These are phyloP conservation scores for Coilia nasus DNA, from an alignment of 2,797 vertebrate species.

Conservation along the genomic window DNA sequence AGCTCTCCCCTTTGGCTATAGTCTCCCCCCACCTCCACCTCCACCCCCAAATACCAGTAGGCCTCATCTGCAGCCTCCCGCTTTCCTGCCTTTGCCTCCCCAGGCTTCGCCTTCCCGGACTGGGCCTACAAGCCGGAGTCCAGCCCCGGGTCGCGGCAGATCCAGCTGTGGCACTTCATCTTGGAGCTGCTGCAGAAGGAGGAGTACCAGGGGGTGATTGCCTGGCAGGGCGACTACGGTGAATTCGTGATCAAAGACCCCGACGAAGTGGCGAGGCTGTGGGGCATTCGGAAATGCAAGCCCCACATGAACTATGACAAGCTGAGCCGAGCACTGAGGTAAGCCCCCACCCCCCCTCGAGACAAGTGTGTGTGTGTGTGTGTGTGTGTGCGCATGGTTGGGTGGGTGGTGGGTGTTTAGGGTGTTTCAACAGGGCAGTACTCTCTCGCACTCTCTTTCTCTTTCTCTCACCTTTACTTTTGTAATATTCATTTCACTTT, in stretches of 20 bases:
- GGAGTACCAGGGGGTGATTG: conserved; percentile 89
- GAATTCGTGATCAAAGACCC: conserved; percentile 96
- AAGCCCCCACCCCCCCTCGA: conserved; percentile 5
- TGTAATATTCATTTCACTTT: no score
- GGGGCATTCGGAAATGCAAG: conserved; percentile 93
- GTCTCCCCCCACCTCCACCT: conserved; percentile 22
- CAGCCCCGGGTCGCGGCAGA: conserved; percentile 90
- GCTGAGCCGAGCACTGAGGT: conserved; percentile 89
- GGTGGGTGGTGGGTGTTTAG: not conserved
- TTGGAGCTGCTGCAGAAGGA: conserved; percentile 92
- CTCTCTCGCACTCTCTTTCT: no score
- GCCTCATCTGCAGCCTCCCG: conserved; percentile 61
- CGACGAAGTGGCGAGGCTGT: conserved; percentile 90
- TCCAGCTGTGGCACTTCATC: conserved; percentile 96
- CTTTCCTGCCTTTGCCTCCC: conserved; percentile 53
- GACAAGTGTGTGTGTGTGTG: not conserved
- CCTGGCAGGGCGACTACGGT: conserved; percentile 94
- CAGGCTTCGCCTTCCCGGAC: conserved; percentile 91
- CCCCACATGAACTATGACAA: conserved; percentile 98
- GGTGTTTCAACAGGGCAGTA: not conserved
- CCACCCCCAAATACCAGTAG: conserved; percentile 49
- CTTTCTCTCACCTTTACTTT: not conserved
- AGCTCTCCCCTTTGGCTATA: conserved; percentile 52
- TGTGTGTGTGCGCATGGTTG: not conserved
- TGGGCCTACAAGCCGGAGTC: conserved; percentile 96